Evolutionary conservation across 2,113 vertebrate species (phyloP).

Genomic region (Coryphaenoides rupestris): DNA sequence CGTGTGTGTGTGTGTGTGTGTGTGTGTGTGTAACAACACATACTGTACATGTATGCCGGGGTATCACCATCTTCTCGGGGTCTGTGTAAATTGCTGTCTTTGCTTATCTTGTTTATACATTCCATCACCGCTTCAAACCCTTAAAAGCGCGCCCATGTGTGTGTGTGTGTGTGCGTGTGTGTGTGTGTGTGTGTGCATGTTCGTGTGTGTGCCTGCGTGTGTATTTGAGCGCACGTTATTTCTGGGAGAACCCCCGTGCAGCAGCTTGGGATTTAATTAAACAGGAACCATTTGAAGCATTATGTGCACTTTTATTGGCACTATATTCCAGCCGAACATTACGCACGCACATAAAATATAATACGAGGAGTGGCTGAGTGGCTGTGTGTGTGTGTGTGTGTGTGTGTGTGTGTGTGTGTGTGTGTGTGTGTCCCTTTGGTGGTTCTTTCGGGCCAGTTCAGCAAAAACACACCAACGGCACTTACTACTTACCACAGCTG

Average conservation of each 20-base stretch:
- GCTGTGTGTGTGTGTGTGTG: no score
- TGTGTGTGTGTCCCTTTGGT: no score
- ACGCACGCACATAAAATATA: no score
- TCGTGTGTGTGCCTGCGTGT: constrained; percentile 9
- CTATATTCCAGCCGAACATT: no score
- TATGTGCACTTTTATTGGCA: no score
- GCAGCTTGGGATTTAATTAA: no score
- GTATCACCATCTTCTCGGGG: constrained; percentile 28
- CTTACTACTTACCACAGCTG: neutral
- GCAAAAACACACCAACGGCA: constrained; percentile 15
- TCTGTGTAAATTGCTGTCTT: constrained; percentile 8
- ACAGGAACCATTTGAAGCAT: no score
- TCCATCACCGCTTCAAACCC: constrained; percentile 30
- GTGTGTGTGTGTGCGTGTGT: constrained; percentile 1
- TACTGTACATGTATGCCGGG: constrained; percentile 18
- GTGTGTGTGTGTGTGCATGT: constrained; percentile 4
- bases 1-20: constrained; percentile 5
- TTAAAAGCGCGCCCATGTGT: neutral
- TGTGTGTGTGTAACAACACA: neutral
- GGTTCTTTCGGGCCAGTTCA: constrained; percentile 32
- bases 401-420: no score
- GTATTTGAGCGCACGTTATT: no score
- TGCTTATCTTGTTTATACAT: constrained; percentile 57
- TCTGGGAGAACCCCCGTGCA: no score
- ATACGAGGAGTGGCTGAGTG: no score